These are phyloP conservation scores for Chironomus striatipennis DNA, from an alignment of 1,140 invertebrate genomes.

Conservation along the genomic window DNA sequence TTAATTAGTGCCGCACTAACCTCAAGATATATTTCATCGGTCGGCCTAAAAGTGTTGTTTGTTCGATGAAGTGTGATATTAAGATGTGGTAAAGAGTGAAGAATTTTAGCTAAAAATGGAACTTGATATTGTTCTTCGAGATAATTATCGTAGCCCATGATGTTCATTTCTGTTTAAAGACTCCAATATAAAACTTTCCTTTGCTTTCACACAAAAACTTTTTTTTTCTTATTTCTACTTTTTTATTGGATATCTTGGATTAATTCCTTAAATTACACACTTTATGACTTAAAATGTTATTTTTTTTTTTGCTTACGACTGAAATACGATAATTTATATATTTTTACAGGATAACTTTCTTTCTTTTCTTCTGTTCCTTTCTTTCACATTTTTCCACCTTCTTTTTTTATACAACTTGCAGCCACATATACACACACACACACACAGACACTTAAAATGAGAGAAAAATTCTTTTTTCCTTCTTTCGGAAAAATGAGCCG, in stretches of 20 bases:
- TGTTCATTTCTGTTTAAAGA: background rate
- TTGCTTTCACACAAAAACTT: background rate
- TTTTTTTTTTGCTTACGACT: background rate
- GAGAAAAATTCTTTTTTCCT: conserved; percentile 3
- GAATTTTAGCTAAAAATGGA: conserved; percentile 70
- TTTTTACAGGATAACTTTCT: conserved; percentile 1
- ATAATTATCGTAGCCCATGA: conserved; percentile 18
- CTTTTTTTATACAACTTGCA: background rate
- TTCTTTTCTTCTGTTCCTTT: background rate
- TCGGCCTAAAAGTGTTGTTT: conserved; percentile 84
- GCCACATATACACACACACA: conserved; percentile 1
- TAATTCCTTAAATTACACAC: background rate
- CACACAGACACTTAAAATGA: background rate
- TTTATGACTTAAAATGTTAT: background rate
- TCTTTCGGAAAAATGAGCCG: conserved; percentile 16
- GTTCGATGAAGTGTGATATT: conserved; percentile 81
- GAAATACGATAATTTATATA: background rate
- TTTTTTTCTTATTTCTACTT: background rate
- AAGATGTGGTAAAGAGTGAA: conserved; percentile 77
- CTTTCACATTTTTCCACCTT: conserved; percentile 6
- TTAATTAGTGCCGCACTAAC: conserved; percentile 44
- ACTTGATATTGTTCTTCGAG: conserved; percentile 64
- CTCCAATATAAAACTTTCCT: background rate
- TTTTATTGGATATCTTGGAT: background rate
- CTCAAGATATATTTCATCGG: conserved; percentile 82